Evolutionary conservation across 2,797 vertebrate species (phyloP), one percentile per base, ranked within the genome.

Genomic region (Netta rufina): DNA sequence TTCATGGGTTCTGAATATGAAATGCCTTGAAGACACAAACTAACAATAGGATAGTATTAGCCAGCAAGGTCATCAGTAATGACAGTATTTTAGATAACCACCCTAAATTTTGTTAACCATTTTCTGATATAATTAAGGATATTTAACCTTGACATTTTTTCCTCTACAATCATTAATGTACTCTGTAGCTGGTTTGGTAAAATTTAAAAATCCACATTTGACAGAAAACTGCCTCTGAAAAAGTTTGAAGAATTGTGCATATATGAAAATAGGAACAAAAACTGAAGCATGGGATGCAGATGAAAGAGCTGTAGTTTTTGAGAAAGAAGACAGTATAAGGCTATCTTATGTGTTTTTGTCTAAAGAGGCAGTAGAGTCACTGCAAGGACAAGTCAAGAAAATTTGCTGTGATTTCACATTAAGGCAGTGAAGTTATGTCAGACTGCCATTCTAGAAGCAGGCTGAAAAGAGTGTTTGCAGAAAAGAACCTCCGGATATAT

Each of bases 381-480:
- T 24, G 24, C 28, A 54, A 95, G 21, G 49, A 83, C 45, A 85
- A 94, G 53, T 71, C 72, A 95, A 72, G 53, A 85, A 92, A 93
- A 90, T 17, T 32, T 61, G 39, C 56, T 13, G 61, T 74, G 53
- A 84, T 90, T 92, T 90, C 67, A 84, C 45, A 61, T 11, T 1
- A 4, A 93, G 62, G 92, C 91, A 86, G 88, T 94, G 85, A 83
- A 94, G 77, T 94, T 76, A 88, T 77, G 80, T 77, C 58, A 6
- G 30, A n/a, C 83, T 92, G 49, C 57, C 70, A 41, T 54, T 78
- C 54, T 73, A 90, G 86, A 90, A 70, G 85, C 65, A 58, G 79
- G 72, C 15, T 93, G 92, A 85, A 20, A 85, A 20, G n/a, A 69
- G 58, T 58, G 58, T 58, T 93, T 78, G 66, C 54, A 90, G 87